Evolutionary conservation across 2,797 vertebrate genomes (phyloP), one percentile per base, ranked within the genome.

Genomic region (Peromyscus aztecus): DNA sequence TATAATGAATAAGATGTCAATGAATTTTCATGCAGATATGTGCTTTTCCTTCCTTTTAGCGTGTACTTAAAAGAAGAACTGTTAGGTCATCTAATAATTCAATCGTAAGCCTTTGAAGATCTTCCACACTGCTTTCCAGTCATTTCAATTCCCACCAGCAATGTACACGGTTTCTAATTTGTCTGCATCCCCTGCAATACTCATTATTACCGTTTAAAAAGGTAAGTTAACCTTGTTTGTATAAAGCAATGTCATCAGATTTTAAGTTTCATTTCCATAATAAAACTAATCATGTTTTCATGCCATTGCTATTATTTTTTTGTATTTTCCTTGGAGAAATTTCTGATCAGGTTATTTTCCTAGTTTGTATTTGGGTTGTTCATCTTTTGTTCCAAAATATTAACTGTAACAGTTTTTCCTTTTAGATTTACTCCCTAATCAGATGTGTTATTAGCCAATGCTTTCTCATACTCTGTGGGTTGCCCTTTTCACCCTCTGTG

Each of bases 1-100:
- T 89, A 63, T 77, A 78, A 75, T 37, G 23, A 94, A 88, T 89
- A 94, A 83, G 40, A 46, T 24, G 71, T 91, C 65, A 29, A 59
- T 34, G n/a, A 95, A 12, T 31, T 55, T 84, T 75, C 23, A 4
- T 29, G 19, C 57, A 17, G 19, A 17, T 19, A 34, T 75, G 46
- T 55, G 37, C 12, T 90, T 89, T 90, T 84, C 37, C 80, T 77
- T 89, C 10, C 89, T 24, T 93, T 59, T 31, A 76, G 24, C 77
- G 17, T 57, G 12, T 29, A 67, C 10, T 24, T 86, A 55, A 21
- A 29, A 63, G 14, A 83, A 91, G 19, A 75, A 91, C 2, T 83
- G 21, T 23, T 92, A 10, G 0, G 37, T 40, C 5, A 40, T 46
- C 83, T 19, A 52, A 6, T 94, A 85, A 88, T 27, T 86, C 13